Evolutionary conservation across 2,797 vertebrate genomes (phyloP), one percentile per base, ranked within the genome.

Genomic region (Pseudotriccus pelzelni): DNA sequence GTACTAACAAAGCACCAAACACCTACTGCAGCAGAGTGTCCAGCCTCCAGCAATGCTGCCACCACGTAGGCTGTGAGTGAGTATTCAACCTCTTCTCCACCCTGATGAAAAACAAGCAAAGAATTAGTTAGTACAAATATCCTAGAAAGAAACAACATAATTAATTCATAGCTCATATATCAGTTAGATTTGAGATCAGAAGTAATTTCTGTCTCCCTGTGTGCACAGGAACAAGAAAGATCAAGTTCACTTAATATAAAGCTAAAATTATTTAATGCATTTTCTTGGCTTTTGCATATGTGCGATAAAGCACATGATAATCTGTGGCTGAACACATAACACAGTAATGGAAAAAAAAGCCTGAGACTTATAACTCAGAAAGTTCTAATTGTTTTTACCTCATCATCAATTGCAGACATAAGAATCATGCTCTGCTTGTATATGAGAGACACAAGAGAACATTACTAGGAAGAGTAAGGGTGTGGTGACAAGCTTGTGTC

Each of bases 31-130:
- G 28, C 66, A 16, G 87, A 50, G 37, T 96, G 93, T 47, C 97
- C 96, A 90, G 93, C 96, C 58, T 98, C 97, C 83, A 97, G 81
- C 78, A 98, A 52, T 0, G 97, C 96, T 22, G 96, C 90, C 6
- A 96, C 93, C 43, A 98, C 79, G 0, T 97, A 98, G 3, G 97
- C 96, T 30, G 97, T 97, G 60, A 98, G 90, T 15, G 98, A 94
- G 23, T 92, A 64, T 62, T 97, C 95, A 27, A 91, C 93, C 34
- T 97, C 96, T 73, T 96, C 73, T 55, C 92, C 97, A 62, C 91
- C 97, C 97, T 98, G 84, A 83, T 16, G 28, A 62, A 86, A 79
- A 63, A 34, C 5, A 87, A 56, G 14, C 13, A 49, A 83, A 87
- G 25, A 76, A 5, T 23, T 24, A 9, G 34, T 95, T 30, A 96